phyloP scores from a whole-genome alignment of 2,797 vertebrate genomes.

The Cichlasoma orientale region DNA sequence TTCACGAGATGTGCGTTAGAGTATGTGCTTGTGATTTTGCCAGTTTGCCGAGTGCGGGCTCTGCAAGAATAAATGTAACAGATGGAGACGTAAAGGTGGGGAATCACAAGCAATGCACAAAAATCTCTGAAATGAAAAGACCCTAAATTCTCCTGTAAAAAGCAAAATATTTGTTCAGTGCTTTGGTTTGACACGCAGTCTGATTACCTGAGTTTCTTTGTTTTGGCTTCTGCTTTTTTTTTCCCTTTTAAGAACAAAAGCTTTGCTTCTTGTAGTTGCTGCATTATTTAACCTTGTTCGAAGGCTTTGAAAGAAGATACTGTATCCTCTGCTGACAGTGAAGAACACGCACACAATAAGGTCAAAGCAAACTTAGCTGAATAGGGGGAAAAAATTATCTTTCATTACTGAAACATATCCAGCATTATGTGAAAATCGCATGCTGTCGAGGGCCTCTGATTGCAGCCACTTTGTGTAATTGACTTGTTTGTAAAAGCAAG shows the following conservation, averaged over 20 bases:
- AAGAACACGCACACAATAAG: constrained; percentile 3
- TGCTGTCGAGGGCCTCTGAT: neutral
- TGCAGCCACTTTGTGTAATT: constrained; percentile 1
- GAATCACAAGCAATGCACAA: neutral
- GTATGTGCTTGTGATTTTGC: constrained; percentile 15
- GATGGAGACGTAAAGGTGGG: neutral
- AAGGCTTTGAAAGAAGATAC: neutral
- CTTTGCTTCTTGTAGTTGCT: constrained; percentile 1
- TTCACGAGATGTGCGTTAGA: constrained; percentile 10
- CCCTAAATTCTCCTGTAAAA: neutral
- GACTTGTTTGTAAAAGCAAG: neutral
- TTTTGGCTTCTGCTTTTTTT: neutral
- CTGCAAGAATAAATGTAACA: constrained; percentile 14
- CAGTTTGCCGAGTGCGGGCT: constrained; percentile 11
- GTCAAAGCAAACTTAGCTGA: constrained; percentile 1
- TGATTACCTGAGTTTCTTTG: neutral
- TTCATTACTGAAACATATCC: neutral
- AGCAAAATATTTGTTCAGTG: neutral
- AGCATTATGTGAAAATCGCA: neutral
- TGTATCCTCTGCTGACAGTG: neutral
- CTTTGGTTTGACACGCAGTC: neutral
- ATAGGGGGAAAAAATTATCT: neutral
- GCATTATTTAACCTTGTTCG: constrained; percentile 8
- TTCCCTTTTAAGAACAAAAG: neutral
- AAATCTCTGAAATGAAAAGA: neutral